Evolutionary conservation across 2,888 invertebrate genomes (phyloP), one percentile per base, ranked within the genome.

Genomic region (Trissonchulus sp.): DNA sequence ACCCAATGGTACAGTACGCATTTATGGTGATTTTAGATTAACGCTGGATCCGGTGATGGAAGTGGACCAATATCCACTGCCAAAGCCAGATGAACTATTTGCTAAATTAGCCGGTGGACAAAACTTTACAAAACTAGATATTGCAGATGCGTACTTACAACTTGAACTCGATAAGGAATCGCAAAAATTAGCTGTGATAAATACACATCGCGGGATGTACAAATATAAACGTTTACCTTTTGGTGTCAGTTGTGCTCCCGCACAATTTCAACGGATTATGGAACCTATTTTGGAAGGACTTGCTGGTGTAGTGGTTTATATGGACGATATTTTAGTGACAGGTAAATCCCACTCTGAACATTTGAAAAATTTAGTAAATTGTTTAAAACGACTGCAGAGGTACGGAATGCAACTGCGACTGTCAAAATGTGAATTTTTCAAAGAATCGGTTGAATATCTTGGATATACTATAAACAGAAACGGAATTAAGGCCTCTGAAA

Each of bases 51-150:
- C 65, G 28, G 31, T 31, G 34, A 31, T 65, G 65, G 65, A 65
- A 34, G n/a, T 8, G 28, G 31, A 65, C n/a, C 65, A 34, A 8
- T 30, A n/a, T n/a, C 65, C 65, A 65, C 8, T 65, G 31, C 65
- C 65, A 3, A 18, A 15, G 8, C 65, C 65, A 3, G 65, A 65
- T 18, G 65, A 65, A 18, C n/a, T 65, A n/a, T 31, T 65, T 30
- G 31, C 31, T 8, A 65, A 71, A 35, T n/a, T 71, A 2, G 71
- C 31, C 2, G 71, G 71, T 71, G 71, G 71, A 18, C 34, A 35
- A 38, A 75, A 79, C 35, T 85, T 85, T 78, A 79, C 82, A 1
- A 84, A 83, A 77, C 78, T 86, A 8, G 84, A 86, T 79, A 79
- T 83, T 31, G 75, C 79, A 0, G 79, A 80, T 63, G 83, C 83